Conservation (phyloP, 2,888 invertebrate genomes). For the Choristoneura rosaceana region DNA sequence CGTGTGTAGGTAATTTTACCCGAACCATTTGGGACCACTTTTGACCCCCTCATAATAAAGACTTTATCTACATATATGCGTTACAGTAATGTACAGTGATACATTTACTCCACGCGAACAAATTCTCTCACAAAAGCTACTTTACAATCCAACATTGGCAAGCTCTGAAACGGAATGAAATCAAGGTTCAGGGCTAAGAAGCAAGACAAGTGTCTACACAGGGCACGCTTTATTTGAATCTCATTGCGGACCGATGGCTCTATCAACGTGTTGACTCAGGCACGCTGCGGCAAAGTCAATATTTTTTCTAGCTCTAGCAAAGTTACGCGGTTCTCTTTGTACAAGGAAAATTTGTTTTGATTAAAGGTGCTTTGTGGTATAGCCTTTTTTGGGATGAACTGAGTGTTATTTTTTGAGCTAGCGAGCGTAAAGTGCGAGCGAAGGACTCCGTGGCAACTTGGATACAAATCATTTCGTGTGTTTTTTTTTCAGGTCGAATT, state of each 20-base stretch:
- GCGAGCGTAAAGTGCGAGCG: too few relatives aligned
- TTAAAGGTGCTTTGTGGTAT: not conserved
- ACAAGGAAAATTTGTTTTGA: not conserved
- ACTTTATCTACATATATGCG: too few relatives aligned
- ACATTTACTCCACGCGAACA: too few relatives aligned
- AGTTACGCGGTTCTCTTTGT: constrained; percentile 11
- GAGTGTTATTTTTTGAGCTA: too few relatives aligned
- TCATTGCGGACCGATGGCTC: constrained; percentile 18
- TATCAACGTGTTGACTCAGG: constrained; percentile 19
- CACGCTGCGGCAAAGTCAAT: constrained; percentile 11
- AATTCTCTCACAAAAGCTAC: not conserved
- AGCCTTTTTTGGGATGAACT: too few relatives aligned
- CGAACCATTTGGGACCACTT: too few relatives aligned
- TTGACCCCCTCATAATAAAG: too few relatives aligned
- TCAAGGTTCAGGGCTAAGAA: not conserved
- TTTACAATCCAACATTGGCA: not conserved
- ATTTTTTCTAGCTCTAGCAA: constrained; percentile 21
- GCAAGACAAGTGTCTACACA: constrained; percentile 6
- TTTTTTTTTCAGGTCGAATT: too few relatives aligned
- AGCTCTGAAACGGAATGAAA: not conserved
- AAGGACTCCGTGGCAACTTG: too few relatives aligned
- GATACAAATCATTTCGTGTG: too few relatives aligned
- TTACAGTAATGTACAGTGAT: too few relatives aligned
- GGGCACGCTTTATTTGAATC: not conserved
- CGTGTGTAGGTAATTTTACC: too few relatives aligned